Evolutionary conservation across 2,888 invertebrate genomes (phyloP), one percentile per base, ranked within the genome.

Genomic region (Odontomyia ornata): DNA sequence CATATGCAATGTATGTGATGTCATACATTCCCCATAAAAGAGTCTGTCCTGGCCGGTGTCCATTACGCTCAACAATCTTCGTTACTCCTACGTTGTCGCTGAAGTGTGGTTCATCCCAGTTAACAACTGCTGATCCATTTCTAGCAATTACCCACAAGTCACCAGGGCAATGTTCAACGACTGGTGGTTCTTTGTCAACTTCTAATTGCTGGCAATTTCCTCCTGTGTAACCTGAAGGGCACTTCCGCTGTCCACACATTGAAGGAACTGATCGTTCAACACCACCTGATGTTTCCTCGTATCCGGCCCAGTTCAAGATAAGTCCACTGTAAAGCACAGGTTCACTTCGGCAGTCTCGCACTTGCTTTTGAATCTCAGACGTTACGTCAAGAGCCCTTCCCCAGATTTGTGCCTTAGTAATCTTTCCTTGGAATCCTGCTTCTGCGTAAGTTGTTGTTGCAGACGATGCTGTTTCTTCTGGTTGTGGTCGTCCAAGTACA

Each of bases 371-470:
- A 80, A 97, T 93, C 86, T 97, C 97, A 78, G 94, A 94, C 3
- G 96, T 95, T 21, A 96, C 93, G 84, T 97, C 97, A 0, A 98
- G 88, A 52, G 96, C 95, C 64, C 96, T 90, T 82, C 93, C 93
- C 98, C 98, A 98, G 77, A 98, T 92, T 88, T 98, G 97, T 43
- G 97, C 94, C 86, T 97, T 95, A 9, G 96, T 97, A 56, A 98
- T 88, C 82, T 96, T 95, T 30, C 98, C 98, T 89, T 96, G 95
- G 92, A 97, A 97, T n/a, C 97, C 97, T 62, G 93, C 89, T 86
- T 96, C 96, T 0, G 94, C 93, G 83, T 95, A 95, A 0, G 85
- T 83, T n/a, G 92, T 89, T 1, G 84, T 83, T 56, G 85, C 82
- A 52, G 82, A 82, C 56, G 85, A 83, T 47, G 82, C 82, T 4